Conservation (phyloP, 2,113 vertebrate genomes). For the Ammodramus savannarum region DNA sequence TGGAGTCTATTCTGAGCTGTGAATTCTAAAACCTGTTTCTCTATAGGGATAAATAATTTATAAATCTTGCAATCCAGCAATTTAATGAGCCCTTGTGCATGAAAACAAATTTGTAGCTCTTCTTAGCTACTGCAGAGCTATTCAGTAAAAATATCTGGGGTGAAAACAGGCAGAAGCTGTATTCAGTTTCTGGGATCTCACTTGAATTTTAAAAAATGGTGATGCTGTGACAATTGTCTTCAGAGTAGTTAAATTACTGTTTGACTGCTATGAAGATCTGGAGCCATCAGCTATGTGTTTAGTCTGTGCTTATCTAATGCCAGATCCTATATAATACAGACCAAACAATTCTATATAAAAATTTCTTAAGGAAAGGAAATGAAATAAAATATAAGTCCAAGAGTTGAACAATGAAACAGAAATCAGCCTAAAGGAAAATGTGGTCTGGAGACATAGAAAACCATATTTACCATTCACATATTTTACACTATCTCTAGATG, state of each 20-base stretch:
- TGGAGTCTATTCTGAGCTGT: constrained; percentile 10
- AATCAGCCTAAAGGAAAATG: background rate
- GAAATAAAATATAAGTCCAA: background rate
- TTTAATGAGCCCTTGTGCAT: constrained; percentile 29
- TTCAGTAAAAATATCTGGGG: background rate
- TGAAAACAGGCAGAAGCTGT: background rate
- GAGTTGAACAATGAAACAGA: background rate
- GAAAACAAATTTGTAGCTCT: constrained; percentile 30
- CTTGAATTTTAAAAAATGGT: background rate
- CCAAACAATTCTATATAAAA: background rate
- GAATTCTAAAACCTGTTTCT: constrained; percentile 32
- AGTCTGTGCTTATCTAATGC: background rate
- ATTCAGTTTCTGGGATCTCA: background rate
- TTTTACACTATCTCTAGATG: background rate
- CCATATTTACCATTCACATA: background rate
- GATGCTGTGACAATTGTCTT: background rate
- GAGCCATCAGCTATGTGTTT: background rate
- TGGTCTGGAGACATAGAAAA: background rate
- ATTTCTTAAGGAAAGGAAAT: background rate
- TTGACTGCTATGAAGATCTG: background rate
- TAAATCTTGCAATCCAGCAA: constrained; percentile 6
- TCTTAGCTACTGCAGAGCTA: background rate
- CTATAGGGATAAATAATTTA: constrained; percentile 52
- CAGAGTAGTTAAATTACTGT: background rate
- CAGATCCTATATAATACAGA: background rate